Evolutionary conservation across 2,113 vertebrate species (phyloP), one percentile per base, ranked within the genome.

Genomic region (Vombatus ursinus): DNA sequence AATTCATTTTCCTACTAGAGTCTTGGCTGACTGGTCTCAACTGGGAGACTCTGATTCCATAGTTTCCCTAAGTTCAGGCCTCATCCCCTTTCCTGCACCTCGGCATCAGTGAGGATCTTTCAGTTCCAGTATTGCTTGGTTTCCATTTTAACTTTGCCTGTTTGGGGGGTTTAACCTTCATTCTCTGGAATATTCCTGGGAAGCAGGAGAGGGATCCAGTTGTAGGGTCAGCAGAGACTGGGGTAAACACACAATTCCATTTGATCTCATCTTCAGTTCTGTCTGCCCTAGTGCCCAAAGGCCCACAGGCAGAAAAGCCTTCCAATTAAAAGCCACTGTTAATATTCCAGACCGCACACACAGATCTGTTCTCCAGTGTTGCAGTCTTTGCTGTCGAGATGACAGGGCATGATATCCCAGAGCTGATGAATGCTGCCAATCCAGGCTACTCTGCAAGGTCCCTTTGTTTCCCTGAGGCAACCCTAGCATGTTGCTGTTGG

Each of bases 211-310:
- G n/a, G 47, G 93, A 92, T 95, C 92, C 91, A 19, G 93, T 94
- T 93, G 26, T 92, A 95, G 89, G 68, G 68, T 84, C 68, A 53
- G 26, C 90, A 92, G 50, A 94, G 92, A 97, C 95, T 93, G 92
- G 31, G 57, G 92, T 95, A 24, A 0, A 26, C 77, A 89, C 93
- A 91, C 92, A 93, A 84, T 91, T 97, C 95, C 90, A 92, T 94
- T 96, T 96, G 61, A 96, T 97, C 89, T 94, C 96, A 94, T 92
- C 94, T 98, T 97, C 44, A 90, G 95, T 92, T 97, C 97, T 97
- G 96, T 93, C 93, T 94, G 92, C 94, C 92, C 91, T 95, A 95
- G 92, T 44, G 51, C 90, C 91, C 94, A 90, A 94, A 97, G 37
- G 90, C 96, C 94, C 93, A 53, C 92, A 94, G 96, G 96, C 96